Evolutionary conservation across 2,113 vertebrate species (phyloP).

Genomic region (Leucopsar rothschildi): DNA sequence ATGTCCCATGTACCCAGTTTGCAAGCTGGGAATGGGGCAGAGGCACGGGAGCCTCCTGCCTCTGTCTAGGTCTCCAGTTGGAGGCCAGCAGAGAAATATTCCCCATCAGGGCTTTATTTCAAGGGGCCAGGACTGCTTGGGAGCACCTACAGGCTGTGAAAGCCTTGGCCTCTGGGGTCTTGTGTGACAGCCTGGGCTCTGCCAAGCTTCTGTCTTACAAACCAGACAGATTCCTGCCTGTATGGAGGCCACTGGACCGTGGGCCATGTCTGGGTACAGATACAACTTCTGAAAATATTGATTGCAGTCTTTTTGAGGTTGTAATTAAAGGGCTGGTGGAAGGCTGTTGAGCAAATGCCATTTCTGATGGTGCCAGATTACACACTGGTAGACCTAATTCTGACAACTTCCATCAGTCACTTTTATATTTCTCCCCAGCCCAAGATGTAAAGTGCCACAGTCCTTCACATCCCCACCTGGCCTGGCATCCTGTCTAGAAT

Average conservation of each 20-base stretch:
- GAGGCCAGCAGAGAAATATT: background rate
- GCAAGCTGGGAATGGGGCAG: background rate
- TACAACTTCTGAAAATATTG: background rate
- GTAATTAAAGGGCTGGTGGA: background rate
- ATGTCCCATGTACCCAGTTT: fast-evolving
- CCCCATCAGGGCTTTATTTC: background rate
- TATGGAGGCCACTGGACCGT: fast-evolving
- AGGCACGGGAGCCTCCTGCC: background rate
- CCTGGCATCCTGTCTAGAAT: background rate
- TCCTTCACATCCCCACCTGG: background rate
- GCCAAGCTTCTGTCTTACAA: background rate
- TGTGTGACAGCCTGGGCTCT: background rate
- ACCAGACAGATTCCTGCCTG: background rate
- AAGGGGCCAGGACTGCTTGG: background rate
- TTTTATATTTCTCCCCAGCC: background rate
- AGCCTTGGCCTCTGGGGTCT: background rate
- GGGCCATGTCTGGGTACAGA: background rate
- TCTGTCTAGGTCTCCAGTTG: background rate
- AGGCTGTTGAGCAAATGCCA: background rate
- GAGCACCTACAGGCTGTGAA: background rate
- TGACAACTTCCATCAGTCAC: background rate
- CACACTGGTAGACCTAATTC: fast-evolving
- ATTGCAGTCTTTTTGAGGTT: background rate
- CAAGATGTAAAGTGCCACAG: background rate
- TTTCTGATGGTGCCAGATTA: background rate